Percentiles rank a stretch among this genome's conserved stretches.
Conservation (phyloP, 2,113 vertebrate species). For the Aramus guarauna region DNA sequence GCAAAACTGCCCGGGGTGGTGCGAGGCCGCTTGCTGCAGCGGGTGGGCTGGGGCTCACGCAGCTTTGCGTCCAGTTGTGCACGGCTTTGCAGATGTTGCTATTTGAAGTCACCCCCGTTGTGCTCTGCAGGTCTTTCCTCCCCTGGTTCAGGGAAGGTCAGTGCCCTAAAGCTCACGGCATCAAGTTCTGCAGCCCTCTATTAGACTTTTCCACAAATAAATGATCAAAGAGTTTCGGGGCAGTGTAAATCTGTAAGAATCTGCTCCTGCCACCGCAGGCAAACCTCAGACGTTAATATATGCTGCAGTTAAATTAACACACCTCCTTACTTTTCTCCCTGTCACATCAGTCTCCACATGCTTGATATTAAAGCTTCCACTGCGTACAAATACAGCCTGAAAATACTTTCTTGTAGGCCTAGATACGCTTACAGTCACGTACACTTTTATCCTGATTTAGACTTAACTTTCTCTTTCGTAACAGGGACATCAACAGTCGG, state of each 20-base stretch:
- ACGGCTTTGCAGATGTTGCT: background rate
- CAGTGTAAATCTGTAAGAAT: background rate
- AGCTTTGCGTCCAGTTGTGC: background rate
- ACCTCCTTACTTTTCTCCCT: background rate
- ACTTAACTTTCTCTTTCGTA: no score
- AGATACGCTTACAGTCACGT: fast-evolving
- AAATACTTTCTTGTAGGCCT: background rate
- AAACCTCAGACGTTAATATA: background rate
- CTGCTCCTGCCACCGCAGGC: background rate
- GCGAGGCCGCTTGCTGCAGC: background rate
- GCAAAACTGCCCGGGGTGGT: fast-evolving
- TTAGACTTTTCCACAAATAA: background rate
- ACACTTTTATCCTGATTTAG: background rate
- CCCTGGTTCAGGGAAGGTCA: background rate
- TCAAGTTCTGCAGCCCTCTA: background rate
- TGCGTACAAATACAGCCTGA: background rate
- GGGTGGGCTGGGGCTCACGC: background rate
- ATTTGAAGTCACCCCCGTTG: fast-evolving
- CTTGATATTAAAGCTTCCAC: background rate
- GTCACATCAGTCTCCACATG: background rate
- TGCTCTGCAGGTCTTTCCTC: background rate
- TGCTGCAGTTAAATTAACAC: background rate
- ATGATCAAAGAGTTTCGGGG: no score
- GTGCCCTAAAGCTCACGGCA: background rate
- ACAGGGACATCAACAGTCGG: background rate